These are phyloP conservation scores for Oryzias dopingdopingensis DNA, from an alignment of 2,797 vertebrate genomes.

Conservation along the genomic window DNA sequence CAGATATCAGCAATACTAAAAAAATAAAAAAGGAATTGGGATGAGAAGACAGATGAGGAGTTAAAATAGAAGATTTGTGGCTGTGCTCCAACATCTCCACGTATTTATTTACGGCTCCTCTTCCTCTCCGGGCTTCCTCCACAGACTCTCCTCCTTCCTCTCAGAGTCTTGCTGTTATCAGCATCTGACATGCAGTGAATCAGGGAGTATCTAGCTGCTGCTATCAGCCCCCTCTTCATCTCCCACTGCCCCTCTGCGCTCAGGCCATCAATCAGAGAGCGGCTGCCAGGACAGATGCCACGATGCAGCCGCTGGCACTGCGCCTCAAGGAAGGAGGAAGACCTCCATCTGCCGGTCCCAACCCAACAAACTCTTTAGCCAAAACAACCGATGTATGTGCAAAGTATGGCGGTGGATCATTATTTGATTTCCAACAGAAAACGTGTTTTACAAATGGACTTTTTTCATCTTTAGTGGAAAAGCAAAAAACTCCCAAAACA, in stretches of 20 bases:
- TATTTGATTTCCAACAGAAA: no score
- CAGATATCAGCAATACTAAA: conserved; percentile 35
- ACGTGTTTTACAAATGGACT: no score
- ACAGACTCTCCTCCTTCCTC: conserved; percentile 42
- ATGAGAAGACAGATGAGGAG: conserved; percentile 38
- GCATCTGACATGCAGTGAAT: conserved; percentile 81
- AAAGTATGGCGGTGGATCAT: no score
- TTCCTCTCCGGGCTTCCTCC: conserved; percentile 48
- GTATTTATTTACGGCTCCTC: conserved; percentile 52
- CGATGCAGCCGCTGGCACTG: conserved; percentile 14
- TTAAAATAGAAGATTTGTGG: conserved; percentile 12
- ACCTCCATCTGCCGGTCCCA: background rate
- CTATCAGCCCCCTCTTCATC: conserved; percentile 81
- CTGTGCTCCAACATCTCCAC: conserved; percentile 15
- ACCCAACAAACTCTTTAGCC: background rate
- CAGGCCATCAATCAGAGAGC: conserved; percentile 76
- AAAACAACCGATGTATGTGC: no score
- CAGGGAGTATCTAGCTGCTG: conserved; percentile 76
- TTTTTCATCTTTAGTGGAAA: no score
- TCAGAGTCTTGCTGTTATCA: conserved; percentile 67
- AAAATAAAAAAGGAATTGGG: conserved; percentile 10
- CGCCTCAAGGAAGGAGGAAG: conserved; percentile 10
- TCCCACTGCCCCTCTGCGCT: conserved; percentile 69
- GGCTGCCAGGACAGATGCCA: conserved; percentile 49
- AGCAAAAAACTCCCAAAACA: no score